Percentiles rank a stretch among this genome's conserved stretches.
Conservation (phyloP, 2,113 vertebrate species). For the Arvicanthis niloticus region DNA sequence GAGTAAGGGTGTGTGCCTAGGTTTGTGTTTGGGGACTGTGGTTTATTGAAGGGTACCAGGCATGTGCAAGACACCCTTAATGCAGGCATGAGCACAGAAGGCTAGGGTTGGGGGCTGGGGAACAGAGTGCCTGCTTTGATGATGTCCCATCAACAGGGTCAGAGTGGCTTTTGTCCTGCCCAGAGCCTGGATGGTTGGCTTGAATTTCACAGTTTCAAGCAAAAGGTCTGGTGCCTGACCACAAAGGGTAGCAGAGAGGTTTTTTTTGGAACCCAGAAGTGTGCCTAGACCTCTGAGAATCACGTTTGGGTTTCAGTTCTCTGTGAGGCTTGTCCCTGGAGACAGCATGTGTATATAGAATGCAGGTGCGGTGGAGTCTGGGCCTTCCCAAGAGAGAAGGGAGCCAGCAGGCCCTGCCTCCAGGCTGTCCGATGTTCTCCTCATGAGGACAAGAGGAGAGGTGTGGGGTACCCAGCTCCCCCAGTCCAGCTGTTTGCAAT, state of each 20-base stretch:
- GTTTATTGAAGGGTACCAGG: background rate
- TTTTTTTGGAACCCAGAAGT: too few relatives aligned
- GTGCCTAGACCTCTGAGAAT: background rate
- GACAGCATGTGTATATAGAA: background rate
- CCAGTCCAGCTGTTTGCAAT: background rate
- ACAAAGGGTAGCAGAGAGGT: background rate
- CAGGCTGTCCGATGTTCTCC: background rate
- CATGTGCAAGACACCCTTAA: background rate
- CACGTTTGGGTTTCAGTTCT: conserved; percentile 9
- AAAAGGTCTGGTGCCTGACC: background rate
- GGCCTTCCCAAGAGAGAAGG: background rate
- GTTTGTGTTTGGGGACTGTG: background rate
- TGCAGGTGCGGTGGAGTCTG: background rate
- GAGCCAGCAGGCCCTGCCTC: background rate
- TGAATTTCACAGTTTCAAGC: background rate
- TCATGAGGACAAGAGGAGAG: background rate
- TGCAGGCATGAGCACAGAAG: background rate
- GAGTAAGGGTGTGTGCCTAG: background rate
- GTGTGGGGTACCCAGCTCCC: background rate
- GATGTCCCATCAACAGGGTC: background rate
- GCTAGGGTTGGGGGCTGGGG: too few relatives aligned
- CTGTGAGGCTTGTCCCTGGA: background rate
- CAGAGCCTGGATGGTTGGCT: background rate
- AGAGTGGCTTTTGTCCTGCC: background rate
- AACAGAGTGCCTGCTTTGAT: background rate